Evolutionary conservation across 2,113 vertebrate species (phyloP), one percentile per base, ranked within the genome.

Genomic region (Xiphophorus couchianus): DNA sequence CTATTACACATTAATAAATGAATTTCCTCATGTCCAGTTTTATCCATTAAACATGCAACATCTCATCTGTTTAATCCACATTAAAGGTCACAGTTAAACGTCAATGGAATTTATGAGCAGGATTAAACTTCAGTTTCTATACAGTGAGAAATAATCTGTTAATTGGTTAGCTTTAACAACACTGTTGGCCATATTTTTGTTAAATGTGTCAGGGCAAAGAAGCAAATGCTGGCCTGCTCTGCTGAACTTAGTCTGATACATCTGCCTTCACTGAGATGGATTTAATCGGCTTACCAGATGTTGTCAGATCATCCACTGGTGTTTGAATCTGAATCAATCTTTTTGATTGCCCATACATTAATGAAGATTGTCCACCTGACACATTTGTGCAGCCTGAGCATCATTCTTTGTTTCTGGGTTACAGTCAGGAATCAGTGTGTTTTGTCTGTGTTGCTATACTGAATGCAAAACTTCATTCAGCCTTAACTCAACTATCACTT

Each of bases 231-330:
- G 15, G 69, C 15, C 7, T 66, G 35, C 42, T 73, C 22, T 39
- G 60, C 22, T 64, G 48, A 75, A 74, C n/a, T 77, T 67, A 12
- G 30, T 84, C 39, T 70, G 22, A 62, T 13, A 76, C 48, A 35
- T 76, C 66, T 60, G 31, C 22, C 19, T 30, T 68, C 39, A 19
- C 14, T 71, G 58, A 76, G 44, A 71, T 62, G 44, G 42, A 76
- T 35, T 73, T 88, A 90, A 93, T 91, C 89, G 80, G 87, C 62
- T 51, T 19, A 79, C 86, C 88, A 93, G 92, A 90, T 94, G 92
- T 88, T 14, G 69, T 62, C 61, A 71, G 64, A 74, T 81, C 71
- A 82, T 84, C 84, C 74, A 73, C 54, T 28, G 71, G 63, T 80
- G 85, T 82, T 74, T 80, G 51, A 75, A 65, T 70, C 64, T 33